Percentiles rank a stretch among this genome's conserved stretches.
phyloP scores from a whole-genome alignment of 2,888 invertebrate genomes.

The Colletes collaris region DNA sequence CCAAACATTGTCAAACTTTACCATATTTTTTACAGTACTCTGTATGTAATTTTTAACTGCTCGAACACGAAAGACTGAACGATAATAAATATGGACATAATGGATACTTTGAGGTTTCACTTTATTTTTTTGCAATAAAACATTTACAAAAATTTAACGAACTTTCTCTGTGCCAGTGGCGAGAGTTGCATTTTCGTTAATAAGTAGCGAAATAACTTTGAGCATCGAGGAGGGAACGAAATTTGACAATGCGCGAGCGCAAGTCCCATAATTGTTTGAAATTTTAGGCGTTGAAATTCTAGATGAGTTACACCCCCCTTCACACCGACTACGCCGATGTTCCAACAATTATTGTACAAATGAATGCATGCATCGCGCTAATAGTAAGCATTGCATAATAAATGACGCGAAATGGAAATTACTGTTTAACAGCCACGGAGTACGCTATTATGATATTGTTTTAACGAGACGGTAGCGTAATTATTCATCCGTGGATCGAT shows the following conservation, averaged over 20 bases:
- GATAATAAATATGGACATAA: too few species aligned
- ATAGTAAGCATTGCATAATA: slow-evolving; percentile 34
- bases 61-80: too few species aligned
- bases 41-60: too few species aligned
- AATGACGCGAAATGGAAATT: slow-evolving; percentile 41
- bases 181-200: too few species aligned
- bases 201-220: too few species aligned
- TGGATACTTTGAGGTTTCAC: too few species aligned
- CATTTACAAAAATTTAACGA: too few species aligned
- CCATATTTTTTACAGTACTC: too few species aligned
- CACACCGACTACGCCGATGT: neutral
- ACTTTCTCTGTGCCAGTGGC: too few species aligned
- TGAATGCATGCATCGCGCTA: slow-evolving; percentile 30
- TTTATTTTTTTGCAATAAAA: too few species aligned
- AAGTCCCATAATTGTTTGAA: neutral
- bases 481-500: slow-evolving; percentile 35
- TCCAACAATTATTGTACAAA: slow-evolving; percentile 31
- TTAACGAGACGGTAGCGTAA: slow-evolving; percentile 37
- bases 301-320: slow-evolving; percentile 1
- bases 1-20: too few species aligned
- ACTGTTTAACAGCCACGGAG: slow-evolving; percentile 37
- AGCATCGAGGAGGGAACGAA: too few species aligned
- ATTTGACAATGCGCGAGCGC: neutral
- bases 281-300: slow-evolving; percentile 8
- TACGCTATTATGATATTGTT: slow-evolving; percentile 39